Base-by-base conservation (phyloP, 2,888 invertebrate species). In the Morpho deidamia region DNA sequence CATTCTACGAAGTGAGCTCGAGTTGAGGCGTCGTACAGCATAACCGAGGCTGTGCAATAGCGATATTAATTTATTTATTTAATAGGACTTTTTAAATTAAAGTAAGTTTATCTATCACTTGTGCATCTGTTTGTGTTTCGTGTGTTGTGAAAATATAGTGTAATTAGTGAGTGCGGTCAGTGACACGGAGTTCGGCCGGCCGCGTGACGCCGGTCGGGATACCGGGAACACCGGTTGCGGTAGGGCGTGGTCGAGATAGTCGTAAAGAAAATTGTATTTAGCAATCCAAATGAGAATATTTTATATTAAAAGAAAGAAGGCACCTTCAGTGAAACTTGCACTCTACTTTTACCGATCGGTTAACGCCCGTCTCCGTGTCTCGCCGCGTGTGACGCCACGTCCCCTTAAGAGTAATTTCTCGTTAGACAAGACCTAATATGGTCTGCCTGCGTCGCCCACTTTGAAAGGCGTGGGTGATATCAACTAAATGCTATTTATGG, bases 1-100 rank as follows among this genome's bases (percentile, higher is more conserved):
- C 90, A 90, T 90, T 90, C 90, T 85, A 85, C 82, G 76, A 78
- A 86, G 86, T 83, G 87, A 80, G 79, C 85, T 83, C 76, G 89
- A 86, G 85, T 74, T 76, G 84, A 76, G 72, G 79, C 61, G 80
- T 89, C 81, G 89, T 89, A 73, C 87, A 81, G 88, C 84, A 71
- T 64, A 70, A 83, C 76, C 70, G 78, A 83, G 86, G 89, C 90
- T 90, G 90, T 90, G 85, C 90, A 83, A 82, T 81, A 83, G 80
- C 78, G 76, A 85, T 67, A 67, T 77, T 87, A 84, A 88, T 81
- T 90, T 83, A 89, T 90, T 89, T 84, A 88, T 83, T 86, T 85
- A 86, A 67, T 89, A 88, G 88, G 85, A 83, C 83, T 86, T 86
- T 83, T 84, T 81, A 86, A 86, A 83, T 83, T 78, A 87, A 88